phyloP scores from a whole-genome alignment of 2,797 vertebrate genomes.

The Tiaroga cobitis region DNA sequence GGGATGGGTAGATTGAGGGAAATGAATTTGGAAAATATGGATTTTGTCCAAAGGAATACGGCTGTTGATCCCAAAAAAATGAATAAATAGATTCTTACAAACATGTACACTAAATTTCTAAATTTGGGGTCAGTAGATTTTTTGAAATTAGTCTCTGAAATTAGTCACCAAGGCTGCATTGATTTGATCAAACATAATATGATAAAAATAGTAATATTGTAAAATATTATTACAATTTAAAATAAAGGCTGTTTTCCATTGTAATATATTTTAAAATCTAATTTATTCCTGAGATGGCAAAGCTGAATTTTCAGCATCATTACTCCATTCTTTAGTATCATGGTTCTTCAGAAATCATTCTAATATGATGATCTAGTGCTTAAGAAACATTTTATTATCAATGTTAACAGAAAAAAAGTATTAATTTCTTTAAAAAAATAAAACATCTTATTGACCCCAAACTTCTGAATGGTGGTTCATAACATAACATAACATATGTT shows the following conservation, averaged over 20 bases:
- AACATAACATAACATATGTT: no score
- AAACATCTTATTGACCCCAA: no score
- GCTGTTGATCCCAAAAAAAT: background rate
- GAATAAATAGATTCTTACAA: background rate
- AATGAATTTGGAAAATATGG: conserved; percentile 69
- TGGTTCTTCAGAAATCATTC: no score
- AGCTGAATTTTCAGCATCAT: background rate
- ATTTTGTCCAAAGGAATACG: background rate
- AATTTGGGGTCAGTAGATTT: background rate
- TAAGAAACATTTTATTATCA: no score
- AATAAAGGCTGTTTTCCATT: background rate
- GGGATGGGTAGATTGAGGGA: conserved; percentile 67
- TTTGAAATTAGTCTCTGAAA: background rate
- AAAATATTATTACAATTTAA: background rate
- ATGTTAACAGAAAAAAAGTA: no score
- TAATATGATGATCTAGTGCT: no score
- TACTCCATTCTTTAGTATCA: no score
- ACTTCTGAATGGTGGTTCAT: no score
- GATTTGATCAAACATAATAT: background rate
- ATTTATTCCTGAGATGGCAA: background rate
- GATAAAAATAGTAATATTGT: background rate
- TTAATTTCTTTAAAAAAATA: no score
- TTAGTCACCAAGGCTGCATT: background rate
- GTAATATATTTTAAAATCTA: background rate
- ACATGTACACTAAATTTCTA: background rate